Conservation (phyloP, 2,888 invertebrate species). For the Patella pellucida region DNA sequence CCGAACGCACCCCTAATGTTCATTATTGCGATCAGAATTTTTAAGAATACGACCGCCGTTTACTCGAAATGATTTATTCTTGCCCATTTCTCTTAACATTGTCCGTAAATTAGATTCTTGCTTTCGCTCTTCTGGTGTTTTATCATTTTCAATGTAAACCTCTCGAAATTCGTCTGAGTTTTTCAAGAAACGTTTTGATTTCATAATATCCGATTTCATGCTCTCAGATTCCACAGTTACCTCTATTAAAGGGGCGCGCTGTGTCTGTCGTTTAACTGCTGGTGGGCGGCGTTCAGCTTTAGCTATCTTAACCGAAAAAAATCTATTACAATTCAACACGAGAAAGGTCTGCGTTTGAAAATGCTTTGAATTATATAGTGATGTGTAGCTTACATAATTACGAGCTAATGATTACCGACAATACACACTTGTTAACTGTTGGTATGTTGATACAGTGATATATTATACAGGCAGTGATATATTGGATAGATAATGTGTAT, state of each 20-base stretch:
- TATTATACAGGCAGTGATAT: too few relatives aligned
- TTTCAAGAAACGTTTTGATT: background rate
- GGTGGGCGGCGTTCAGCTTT: background rate
- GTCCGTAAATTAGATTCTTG: background rate
- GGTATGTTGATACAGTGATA: too few relatives aligned
- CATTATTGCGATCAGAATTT: background rate
- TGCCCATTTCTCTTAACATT: background rate
- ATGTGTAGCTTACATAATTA: too few relatives aligned
- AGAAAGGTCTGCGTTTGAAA: too few relatives aligned
- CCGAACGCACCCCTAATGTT: background rate
- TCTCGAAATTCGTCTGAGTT: background rate
- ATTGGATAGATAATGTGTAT: too few relatives aligned
- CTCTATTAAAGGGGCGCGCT: background rate
- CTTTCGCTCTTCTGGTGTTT: background rate
- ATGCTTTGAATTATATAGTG: too few relatives aligned
- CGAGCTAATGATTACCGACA: too few relatives aligned
- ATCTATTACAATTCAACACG: too few relatives aligned
- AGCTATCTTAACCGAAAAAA: background rate
- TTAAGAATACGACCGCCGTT: background rate
- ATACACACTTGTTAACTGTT: too few relatives aligned
- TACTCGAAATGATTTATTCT: background rate
- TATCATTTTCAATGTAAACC: constrained; percentile 1
- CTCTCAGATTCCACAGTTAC: background rate
- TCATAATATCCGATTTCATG: background rate
- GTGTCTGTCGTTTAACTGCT: background rate